Percentiles rank a stretch among this genome's conserved stretches.
phyloP scores from a whole-genome alignment of 2,113 vertebrate species.

The Pollimyrus isidori region DNA sequence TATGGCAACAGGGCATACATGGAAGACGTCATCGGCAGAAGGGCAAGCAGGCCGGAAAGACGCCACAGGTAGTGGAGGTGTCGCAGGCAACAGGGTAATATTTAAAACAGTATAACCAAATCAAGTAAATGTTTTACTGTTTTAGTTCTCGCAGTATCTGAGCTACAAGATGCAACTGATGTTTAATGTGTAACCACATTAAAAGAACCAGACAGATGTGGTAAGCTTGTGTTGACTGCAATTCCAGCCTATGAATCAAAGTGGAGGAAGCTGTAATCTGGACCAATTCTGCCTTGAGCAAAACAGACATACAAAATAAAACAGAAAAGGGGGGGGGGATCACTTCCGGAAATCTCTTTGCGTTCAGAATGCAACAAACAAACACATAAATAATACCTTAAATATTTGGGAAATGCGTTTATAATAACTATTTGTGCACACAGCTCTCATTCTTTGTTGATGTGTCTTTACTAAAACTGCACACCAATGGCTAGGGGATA shows the following conservation, averaged over 20 bases:
- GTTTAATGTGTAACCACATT: neutral
- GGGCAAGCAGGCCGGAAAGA: no score
- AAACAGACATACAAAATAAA: constrained; percentile 39
- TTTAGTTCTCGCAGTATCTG: neutral
- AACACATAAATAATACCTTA: constrained; percentile 16
- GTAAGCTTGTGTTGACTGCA: neutral
- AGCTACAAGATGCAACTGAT: neutral
- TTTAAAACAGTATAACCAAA: neutral
- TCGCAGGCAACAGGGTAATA: no score
- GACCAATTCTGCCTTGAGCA: constrained; percentile 49
- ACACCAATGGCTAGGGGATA: constrained; percentile 5
- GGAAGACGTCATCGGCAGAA: no score
- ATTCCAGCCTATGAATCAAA: neutral
- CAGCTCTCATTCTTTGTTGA: constrained; percentile 13
- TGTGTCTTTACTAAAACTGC: constrained; percentile 22
- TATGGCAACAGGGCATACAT: no score
- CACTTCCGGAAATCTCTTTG: constrained; percentile 19
- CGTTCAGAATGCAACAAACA: constrained; percentile 35
- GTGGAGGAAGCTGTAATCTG: constrained; percentile 34
- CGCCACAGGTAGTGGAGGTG: no score
- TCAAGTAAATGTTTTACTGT: neutral
- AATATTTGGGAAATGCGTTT: neutral
- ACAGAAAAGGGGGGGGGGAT: constrained; percentile 19
- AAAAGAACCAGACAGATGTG: neutral
- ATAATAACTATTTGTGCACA: constrained; percentile 10